Evolutionary conservation across 2,888 invertebrate genomes (phyloP).

Genomic region (Rhorus exstirpatorius): DNA sequence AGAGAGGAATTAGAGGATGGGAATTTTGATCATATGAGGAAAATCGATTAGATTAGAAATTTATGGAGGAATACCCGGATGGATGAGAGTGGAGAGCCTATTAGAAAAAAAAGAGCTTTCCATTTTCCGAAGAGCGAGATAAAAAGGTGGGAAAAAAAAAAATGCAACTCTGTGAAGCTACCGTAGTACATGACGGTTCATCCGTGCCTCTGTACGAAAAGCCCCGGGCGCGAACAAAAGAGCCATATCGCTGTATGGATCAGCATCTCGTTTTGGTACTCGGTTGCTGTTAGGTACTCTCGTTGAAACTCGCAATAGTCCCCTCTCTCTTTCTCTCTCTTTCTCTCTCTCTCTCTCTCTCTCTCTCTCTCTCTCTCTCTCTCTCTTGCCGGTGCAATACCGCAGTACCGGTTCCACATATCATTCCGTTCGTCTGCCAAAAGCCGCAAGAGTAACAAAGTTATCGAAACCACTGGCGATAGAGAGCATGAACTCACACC

Average conservation of each 20-base stretch:
- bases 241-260: neutral
- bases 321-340: neutral
- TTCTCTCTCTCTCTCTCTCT: neutral
- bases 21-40: neutral
- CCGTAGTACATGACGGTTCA: neutral
- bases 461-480: constrained; percentile 46
- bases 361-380: neutral
- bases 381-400: neutral
- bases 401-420: constrained; percentile 15
- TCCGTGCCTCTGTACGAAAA: neutral
- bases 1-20: neutral
- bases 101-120: neutral
- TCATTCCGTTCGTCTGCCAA: constrained; percentile 52
- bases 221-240: neutral
- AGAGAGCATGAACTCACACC: constrained; percentile 10
- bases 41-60: constrained; percentile 2
- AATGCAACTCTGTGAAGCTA: constrained; percentile 4
- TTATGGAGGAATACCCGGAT: neutral
- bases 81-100: neutral
- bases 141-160: neutral
- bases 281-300: neutral
- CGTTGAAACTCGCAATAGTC: neutral
- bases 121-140: neutral
- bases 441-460: constrained; percentile 42
- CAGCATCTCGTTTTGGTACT: constrained; percentile 9